Evolutionary conservation across 2,888 invertebrate genomes (phyloP), one percentile per base, ranked within the genome.

Genomic region (Drosophila incognita): DNA sequence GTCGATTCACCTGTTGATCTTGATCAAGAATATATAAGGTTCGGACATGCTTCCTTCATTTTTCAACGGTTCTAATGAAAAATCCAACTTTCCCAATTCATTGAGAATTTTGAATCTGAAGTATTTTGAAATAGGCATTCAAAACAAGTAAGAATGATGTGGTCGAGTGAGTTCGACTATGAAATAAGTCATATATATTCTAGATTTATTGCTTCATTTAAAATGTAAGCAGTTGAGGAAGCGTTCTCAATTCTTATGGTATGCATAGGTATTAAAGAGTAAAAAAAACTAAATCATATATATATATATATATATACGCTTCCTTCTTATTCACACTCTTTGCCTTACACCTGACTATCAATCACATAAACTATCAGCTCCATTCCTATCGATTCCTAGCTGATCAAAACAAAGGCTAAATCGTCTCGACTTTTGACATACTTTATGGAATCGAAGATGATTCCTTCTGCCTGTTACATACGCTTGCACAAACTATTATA

Each of bases 391-490:
- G n/a, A 8, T 10, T 8, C 0, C 4, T 4, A 8, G n/a, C 8
- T n/a, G 38, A n/a, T n/a, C 38, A 38, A 4, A n/a, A 38, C 18
- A 38, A 18, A 18, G 18, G 3, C 8, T 8, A 4, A 3, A 38
- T 18, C 7, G 0, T 1, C 18, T 38, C 8, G 3, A 4, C 8
- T 4, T 18, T 38, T 1, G 38, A 38, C 8, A 38, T 38, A 38
- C 18, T 38, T n/a, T n/a, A n/a, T 38, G n/a, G 0, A 0, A 38
- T n/a, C 38, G 0, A 4, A 10, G 31, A 31, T 31, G 31, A 0
- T 0, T 38, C 10, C 38, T 38, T n/a, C n/a, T 10, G 1, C 10
- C 1, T n/a, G n/a, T 4, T 38, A n/a, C 38, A n/a, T n/a, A 8
- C 38, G 38, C 38, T 38, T 38, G 38, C 4, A n/a, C 4, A 38